phyloP scores from a whole-genome alignment of 2,888 invertebrate genomes.

The Argyresthia goedartella region DNA sequence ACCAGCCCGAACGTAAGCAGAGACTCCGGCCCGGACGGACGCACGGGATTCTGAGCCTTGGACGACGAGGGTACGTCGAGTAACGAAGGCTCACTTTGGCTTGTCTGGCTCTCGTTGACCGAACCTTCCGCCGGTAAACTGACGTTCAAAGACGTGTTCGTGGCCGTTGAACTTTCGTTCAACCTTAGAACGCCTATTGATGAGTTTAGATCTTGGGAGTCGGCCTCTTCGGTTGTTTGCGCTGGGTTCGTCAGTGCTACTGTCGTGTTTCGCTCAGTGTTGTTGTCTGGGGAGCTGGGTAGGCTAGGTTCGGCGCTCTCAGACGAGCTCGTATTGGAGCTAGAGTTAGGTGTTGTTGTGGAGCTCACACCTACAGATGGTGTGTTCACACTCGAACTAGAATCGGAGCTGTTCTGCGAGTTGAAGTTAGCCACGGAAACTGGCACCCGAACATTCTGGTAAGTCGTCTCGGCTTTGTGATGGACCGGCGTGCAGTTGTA shows the following conservation, averaged over 20 bases:
- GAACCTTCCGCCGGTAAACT: constrained; percentile 45
- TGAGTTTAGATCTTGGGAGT: constrained; percentile 40
- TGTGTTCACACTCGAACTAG: constrained; percentile 78
- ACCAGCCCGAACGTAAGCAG: constrained; percentile 48
- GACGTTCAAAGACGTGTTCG: constrained; percentile 56
- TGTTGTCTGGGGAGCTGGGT: constrained; percentile 74
- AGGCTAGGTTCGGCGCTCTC: constrained; percentile 80
- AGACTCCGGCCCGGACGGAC: constrained; percentile 45
- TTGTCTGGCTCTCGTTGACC: constrained; percentile 29
- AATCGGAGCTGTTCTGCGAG: constrained; percentile 71
- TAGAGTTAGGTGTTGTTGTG: constrained; percentile 77
- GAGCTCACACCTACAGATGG: constrained; percentile 71
- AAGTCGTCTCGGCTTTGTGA: constrained; percentile 37
- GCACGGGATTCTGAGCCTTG: constrained; percentile 21
- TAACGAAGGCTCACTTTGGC: constrained; percentile 26
- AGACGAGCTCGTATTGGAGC: constrained; percentile 79
- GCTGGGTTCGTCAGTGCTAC: constrained; percentile 20
- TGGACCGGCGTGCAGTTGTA: constrained; percentile 38
- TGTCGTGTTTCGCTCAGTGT: constrained; percentile 35
- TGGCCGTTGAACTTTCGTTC: constrained; percentile 59
- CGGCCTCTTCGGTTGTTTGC: constrained; percentile 16
- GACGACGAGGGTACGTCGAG: constrained; percentile 48
- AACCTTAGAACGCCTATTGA: constrained; percentile 53
- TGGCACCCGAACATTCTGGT: constrained; percentile 42
- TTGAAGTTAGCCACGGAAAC: constrained; percentile 36